These are phyloP conservation scores for Drosophila pseudotakahashii DNA, from an alignment of 2,888 invertebrate genomes.

Conservation along the genomic window DNA sequence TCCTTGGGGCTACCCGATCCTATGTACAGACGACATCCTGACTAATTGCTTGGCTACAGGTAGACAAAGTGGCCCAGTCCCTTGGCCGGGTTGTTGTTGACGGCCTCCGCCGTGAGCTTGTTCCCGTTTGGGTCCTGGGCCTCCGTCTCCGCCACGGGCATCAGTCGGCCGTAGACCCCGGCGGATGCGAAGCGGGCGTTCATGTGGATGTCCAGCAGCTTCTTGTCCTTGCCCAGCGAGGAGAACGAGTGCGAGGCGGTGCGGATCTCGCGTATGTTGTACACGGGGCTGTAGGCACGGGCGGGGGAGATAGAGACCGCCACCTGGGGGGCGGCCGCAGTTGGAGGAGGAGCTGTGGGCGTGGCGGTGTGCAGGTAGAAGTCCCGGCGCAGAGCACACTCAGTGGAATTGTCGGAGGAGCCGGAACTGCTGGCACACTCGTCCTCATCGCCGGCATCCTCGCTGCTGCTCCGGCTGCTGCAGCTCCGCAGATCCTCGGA, in stretches of 20 bases:
- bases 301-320: conserved; percentile 34
- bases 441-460: conserved; percentile 74
- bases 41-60: conserved; percentile 65
- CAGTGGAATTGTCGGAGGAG: conserved; percentile 80
- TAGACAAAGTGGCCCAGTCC: conserved; percentile 84
- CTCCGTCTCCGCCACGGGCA: conserved; percentile 62
- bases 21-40: conserved; percentile 16
- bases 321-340: conserved; percentile 24
- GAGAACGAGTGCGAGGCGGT: conserved; percentile 84
- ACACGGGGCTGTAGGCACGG: conserved; percentile 83
- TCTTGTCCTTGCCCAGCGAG: conserved; percentile 84
- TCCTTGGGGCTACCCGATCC: conserved; percentile 2
- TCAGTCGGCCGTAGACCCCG: conserved; percentile 56
- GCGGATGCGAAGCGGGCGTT: conserved; percentile 73
- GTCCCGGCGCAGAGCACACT: conserved; percentile 63
- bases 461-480: conserved; percentile 53
- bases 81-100: conserved; percentile 84
- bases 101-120: conserved; percentile 73
- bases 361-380: conserved; percentile 42
- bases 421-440: conserved; percentile 78
- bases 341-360: conserved; percentile 5
- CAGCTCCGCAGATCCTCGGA: conserved; percentile 78
- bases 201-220: conserved; percentile 83
- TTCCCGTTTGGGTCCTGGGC: conserved; percentile 71
- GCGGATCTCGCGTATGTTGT: conserved; percentile 84